Evolutionary conservation across 1,140 invertebrate genomes (phyloP).

Genomic region (Rhopalosiphum padi): DNA sequence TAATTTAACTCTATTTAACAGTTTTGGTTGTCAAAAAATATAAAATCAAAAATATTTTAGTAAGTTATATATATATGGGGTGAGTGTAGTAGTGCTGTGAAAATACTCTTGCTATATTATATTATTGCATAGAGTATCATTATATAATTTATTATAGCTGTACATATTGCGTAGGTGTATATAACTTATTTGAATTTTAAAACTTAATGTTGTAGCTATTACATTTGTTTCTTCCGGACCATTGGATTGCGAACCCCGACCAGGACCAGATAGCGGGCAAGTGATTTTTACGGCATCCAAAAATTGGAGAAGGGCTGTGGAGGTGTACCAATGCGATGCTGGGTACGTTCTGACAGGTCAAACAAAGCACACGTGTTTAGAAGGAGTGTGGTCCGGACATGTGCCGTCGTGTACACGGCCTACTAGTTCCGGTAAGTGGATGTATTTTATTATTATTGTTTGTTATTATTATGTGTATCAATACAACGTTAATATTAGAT

Average conservation of each 20-base stretch:
- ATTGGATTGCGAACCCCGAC: conserved; percentile 14
- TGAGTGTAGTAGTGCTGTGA: not conserved
- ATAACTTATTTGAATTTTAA: not conserved
- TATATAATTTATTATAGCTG: not conserved
- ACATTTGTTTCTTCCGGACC: not conserved
- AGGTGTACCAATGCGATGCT: conserved; percentile 35
- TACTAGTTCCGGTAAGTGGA: not conserved
- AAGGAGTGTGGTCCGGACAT: conserved; percentile 35
- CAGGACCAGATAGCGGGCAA: not conserved
- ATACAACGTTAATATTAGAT: not conserved
- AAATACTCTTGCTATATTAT: not conserved
- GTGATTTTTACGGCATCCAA: conserved; percentile 24
- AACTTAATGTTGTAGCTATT: not conserved
- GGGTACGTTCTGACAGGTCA: conserved; percentile 39
- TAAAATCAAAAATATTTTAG: not conserved
- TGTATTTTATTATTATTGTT: not conserved
- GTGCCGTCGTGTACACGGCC: conserved; percentile 20
- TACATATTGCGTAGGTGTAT: not conserved
- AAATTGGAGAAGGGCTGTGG: conserved; percentile 43
- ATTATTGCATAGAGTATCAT: not conserved
- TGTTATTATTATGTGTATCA: not conserved
- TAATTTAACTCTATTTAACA: not conserved
- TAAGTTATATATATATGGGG: not conserved
- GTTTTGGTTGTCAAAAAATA: not conserved
- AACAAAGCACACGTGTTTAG: conserved; percentile 33